Percentiles rank a stretch among this genome's conserved stretches.
Conservation (phyloP, 2,797 vertebrate species). For the Malurus splendens region DNA sequence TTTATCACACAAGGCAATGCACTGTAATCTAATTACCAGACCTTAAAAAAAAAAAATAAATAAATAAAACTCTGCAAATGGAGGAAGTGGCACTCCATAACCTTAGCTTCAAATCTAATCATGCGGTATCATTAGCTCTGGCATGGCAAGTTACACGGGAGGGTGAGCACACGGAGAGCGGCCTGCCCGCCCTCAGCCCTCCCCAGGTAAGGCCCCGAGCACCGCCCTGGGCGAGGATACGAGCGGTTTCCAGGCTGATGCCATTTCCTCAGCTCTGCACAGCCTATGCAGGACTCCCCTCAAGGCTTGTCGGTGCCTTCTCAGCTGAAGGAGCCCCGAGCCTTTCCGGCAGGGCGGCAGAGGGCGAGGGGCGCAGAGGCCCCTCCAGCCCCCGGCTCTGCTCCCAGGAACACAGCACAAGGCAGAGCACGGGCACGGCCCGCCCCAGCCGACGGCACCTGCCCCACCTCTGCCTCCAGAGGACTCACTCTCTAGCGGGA, state of each 20-base stretch:
- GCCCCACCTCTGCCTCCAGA: not conserved
- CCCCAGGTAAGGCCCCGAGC: fast-evolving
- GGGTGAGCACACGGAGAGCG: fast-evolving
- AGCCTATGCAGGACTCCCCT: fast-evolving
- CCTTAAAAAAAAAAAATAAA: not conserved
- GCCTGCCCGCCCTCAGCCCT: fast-evolving
- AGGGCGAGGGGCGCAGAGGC: fast-evolving
- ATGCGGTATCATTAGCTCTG: not conserved
- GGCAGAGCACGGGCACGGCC: fast-evolving
- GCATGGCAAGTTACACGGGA: fast-evolving
- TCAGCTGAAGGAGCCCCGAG: fast-evolving
- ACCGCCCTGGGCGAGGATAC: fast-evolving
- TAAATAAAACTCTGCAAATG: not conserved
- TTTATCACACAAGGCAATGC: not conserved
- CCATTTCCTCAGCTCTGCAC: not conserved
- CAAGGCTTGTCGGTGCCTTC: fast-evolving
- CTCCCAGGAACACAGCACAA: fast-evolving
- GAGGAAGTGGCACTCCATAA: not conserved
- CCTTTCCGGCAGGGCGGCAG: fast-evolving
- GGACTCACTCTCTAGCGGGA: no score
- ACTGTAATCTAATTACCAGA: not conserved
- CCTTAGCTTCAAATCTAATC: not conserved
- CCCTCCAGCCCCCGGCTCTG: fast-evolving
- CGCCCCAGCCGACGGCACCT: fast-evolving
- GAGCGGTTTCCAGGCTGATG: fast-evolving